Evolutionary conservation across 2,888 invertebrate species (phyloP), one percentile per base, ranked within the genome.

Genomic region (Parapristionchus giblindavisi): DNA sequence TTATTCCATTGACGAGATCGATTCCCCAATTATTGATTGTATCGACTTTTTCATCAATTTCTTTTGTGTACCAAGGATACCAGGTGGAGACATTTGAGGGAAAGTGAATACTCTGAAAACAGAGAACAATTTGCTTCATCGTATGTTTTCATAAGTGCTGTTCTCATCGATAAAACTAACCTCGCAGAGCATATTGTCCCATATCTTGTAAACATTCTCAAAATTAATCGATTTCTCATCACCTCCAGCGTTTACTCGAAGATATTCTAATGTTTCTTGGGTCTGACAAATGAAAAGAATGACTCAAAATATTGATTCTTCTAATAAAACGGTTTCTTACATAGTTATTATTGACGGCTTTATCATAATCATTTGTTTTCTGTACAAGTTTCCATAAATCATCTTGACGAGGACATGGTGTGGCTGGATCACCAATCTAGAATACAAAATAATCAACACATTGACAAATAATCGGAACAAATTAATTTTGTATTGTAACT

Each of bases 201-300:
- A 65, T 17, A 65, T 65, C 63, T 65, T 65, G 63, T 65, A 65
- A 2, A 65, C 29, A 21, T 65, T 65, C 63, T 65, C 63, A 43
- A 65, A 65, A 0, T 40, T 65, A n/a, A 65, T 65, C 1, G 63
- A 24, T 14, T 11, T 5, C 2, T 65, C 43, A 32, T 65, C 63
- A 29, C 40, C 63, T 65, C 63, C 63, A 14, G 43, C 43, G 21
- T 40, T 43, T 4, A 27, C 63, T 11, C 63, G 40, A 6, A 65
- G 43, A 36, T 65, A 65, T 21, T 65, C 43, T 14, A 65, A 24
- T 3, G 43, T 43, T 11, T 65, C 29, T 14, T 65, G 43, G 2
- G 63, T 43, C 63, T 65, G 63, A 54, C 4, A 24, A 6, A 52
- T 3, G 54, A 2, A 4, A 24, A 24, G 24, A n/a, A 54, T 54